A percentile compares a stretch with the other conserved stretches of the same genome.
These are phyloP conservation scores for Lasioglossum malachurum DNA, from an alignment of 2,888 invertebrate species.

Conservation along the genomic window DNA sequence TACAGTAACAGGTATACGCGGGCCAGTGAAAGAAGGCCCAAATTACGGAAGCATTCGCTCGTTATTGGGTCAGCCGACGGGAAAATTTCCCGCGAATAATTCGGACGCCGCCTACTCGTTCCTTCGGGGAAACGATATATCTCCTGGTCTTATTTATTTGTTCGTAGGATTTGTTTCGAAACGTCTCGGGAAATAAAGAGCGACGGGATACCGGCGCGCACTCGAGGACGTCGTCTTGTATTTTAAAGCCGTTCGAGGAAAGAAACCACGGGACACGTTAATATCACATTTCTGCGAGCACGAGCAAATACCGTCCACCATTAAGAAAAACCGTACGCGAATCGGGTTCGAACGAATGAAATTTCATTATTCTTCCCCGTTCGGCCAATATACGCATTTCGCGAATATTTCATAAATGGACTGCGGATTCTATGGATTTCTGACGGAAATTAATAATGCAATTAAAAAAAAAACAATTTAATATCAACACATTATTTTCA, in stretches of 20 bases:
- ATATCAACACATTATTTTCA: too few species aligned
- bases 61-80: background rate
- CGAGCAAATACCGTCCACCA: constrained; percentile 10
- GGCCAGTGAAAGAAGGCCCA: background rate
- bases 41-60: background rate
- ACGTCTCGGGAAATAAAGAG: constrained; percentile 12
- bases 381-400: background rate
- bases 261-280: background rate
- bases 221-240: constrained; percentile 28
- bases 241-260: constrained; percentile 42
- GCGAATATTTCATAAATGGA: background rate
- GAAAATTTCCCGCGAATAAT: constrained; percentile 4
- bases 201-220: background rate
- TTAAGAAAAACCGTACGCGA: background rate
- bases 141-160: constrained; percentile 4
- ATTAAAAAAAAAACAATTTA: too few species aligned
- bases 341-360: constrained; percentile 13
- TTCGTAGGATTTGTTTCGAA: constrained; percentile 22
- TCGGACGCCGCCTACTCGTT: constrained; percentile 12
- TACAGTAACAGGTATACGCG: too few species aligned
- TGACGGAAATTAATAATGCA: too few species aligned
- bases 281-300: constrained; percentile 31
- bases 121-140: constrained; percentile 21
- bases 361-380: background rate
- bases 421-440: too few species aligned